A percentile compares a stretch with the other conserved stretches of the same genome.
These are phyloP conservation scores for Coptotermes formosanus DNA, from an alignment of 1,140 invertebrate species.

Conservation along the genomic window DNA sequence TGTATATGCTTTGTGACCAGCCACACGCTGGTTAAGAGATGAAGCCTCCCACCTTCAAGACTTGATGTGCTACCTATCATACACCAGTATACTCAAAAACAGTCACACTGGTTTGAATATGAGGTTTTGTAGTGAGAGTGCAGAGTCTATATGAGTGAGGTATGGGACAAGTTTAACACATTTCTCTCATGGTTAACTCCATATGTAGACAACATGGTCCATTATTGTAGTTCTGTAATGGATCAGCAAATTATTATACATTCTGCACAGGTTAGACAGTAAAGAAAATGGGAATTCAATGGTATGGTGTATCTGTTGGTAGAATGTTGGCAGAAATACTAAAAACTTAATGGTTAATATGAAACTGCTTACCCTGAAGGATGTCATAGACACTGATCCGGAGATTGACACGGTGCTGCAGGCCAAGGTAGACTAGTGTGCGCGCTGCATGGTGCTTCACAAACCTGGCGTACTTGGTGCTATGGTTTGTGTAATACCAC, in stretches of 20 bases:
- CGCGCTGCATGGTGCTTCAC: conserved; percentile 71
- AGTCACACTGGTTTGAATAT: too few species aligned
- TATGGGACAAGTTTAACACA: too few species aligned
- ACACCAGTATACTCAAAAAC: too few species aligned
- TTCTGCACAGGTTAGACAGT: background rate
- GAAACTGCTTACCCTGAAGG: conserved; percentile 41
- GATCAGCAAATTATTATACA: background rate
- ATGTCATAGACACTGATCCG: conserved; percentile 51
- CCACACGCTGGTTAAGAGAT: too few species aligned
- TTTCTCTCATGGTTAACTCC: too few species aligned
- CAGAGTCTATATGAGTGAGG: too few species aligned
- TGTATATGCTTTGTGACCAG: too few species aligned
- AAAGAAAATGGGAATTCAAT: background rate
- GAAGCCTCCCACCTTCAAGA: too few species aligned
- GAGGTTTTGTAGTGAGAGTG: too few species aligned
- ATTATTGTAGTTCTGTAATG: background rate
- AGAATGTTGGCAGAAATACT: too few species aligned
- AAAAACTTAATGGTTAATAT: background rate
- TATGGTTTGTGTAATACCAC: conserved; percentile 75
- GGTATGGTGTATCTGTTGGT: background rate
- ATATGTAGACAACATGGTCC: background rate
- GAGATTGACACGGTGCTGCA: conserved; percentile 51
- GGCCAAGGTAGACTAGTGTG: conserved; percentile 58
- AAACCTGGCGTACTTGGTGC: conserved; percentile 66
- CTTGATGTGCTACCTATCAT: too few species aligned